Percentiles rank a stretch among this genome's conserved stretches.
Evolutionary conservation across 2,888 invertebrate genomes (phyloP).

Genomic region (Empis livida): DNA sequence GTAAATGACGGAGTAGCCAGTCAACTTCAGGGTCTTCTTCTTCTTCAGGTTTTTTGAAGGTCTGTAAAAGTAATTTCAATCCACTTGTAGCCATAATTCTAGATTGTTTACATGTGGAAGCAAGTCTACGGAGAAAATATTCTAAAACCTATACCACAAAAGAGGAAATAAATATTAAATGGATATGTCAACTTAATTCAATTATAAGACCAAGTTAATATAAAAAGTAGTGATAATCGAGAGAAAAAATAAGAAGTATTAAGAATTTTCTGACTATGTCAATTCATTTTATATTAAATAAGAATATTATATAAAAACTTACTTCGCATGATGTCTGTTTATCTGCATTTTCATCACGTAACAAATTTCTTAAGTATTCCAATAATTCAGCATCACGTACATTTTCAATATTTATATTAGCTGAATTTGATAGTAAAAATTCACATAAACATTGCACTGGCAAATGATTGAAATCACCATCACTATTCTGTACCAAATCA

Average conservation of each 20-base stretch:
- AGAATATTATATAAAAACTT: neutral
- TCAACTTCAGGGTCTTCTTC: slow-evolving; percentile 24
- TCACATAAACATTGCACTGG: slow-evolving; percentile 98
- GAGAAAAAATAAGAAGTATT: too few species aligned
- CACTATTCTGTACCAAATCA: slow-evolving; percentile 82
- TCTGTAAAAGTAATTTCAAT: slow-evolving; percentile 52
- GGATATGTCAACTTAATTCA: too few species aligned
- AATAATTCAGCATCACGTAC: slow-evolving; percentile 57
- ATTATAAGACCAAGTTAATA: too few species aligned
- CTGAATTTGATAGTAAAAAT: slow-evolving; percentile 64
- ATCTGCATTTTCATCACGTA: slow-evolving; percentile 39
- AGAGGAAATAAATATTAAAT: too few species aligned
- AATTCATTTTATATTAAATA: too few species aligned
- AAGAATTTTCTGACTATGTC: too few species aligned
- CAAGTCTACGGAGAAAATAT: slow-evolving; percentile 74
- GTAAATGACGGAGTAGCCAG: slow-evolving; percentile 52
- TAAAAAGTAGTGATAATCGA: too few species aligned
- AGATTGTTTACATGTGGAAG: slow-evolving; percentile 66
- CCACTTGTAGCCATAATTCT: slow-evolving; percentile 60
- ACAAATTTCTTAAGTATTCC: slow-evolving; percentile 42
- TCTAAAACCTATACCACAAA: slow-evolving; percentile 40
- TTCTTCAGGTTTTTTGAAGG: slow-evolving; percentile 27
- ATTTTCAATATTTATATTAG: slow-evolving; percentile 52
- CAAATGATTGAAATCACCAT: slow-evolving; percentile 60
- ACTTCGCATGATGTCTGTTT: slow-evolving; percentile 64